These are phyloP conservation scores for Dreissena rostriformis DNA, from an alignment of 1,140 invertebrate genomes.

Conservation along the genomic window DNA sequence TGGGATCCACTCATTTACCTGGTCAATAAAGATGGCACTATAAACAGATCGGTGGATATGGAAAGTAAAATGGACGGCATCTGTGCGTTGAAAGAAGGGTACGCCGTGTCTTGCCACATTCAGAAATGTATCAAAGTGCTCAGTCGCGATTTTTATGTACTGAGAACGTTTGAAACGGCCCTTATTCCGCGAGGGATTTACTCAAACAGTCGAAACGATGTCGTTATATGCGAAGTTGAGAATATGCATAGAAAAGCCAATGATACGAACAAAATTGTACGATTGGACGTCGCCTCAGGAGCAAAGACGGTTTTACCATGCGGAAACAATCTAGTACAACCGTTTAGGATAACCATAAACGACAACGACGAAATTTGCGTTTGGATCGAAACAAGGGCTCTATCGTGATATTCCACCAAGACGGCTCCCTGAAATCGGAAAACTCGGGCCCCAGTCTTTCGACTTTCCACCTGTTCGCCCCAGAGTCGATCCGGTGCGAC, in stretches of 20 bases:
- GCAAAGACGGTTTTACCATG: not conserved
- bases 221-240: constrained; percentile 46
- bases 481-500: constrained; percentile 50
- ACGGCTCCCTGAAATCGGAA: constrained; percentile 35
- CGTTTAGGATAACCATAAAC: constrained; percentile 50
- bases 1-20: constrained; percentile 47
- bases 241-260: constrained; percentile 45
- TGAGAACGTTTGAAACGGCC: constrained; percentile 11
- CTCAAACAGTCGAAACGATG: constrained; percentile 11
- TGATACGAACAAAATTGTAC: constrained; percentile 24
- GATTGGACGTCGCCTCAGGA: not conserved
- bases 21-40: constrained; percentile 44
- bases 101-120: constrained; percentile 38
- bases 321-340: constrained; percentile 32
- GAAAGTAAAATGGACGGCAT: constrained; percentile 55
- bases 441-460: constrained; percentile 24
- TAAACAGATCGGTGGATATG: constrained; percentile 32
- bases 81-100: constrained; percentile 15
- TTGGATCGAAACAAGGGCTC: constrained; percentile 53
- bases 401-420: constrained; percentile 41
- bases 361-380: constrained; percentile 54
- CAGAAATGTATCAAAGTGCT: constrained; percentile 38
- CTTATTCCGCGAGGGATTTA: constrained; percentile 44
- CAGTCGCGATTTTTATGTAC: not conserved
- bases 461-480: constrained; percentile 39